Base-by-base conservation (phyloP, 2,888 invertebrate genomes). In the Tridacna crocea region DNA sequence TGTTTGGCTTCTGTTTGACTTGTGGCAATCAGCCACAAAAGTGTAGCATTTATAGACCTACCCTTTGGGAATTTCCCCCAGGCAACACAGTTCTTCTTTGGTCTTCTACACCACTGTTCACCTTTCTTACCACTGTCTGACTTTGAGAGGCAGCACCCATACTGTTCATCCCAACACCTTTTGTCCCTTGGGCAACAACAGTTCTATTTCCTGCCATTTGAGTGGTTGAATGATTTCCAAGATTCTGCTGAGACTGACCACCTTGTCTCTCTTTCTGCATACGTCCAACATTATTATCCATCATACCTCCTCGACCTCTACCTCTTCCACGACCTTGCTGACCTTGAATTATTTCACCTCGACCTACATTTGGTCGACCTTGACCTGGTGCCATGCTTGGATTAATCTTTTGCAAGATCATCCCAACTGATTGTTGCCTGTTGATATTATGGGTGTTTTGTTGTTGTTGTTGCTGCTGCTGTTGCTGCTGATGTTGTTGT, bases 131-230 rank as follows among this genome's bases (percentile, higher is more conserved):
- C 0, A 55, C 11, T n/a, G 47, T 46, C n/a, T 27, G 27, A 55
- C 47, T 36, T 22, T 79, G 75, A 19, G 76, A 72, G 12, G 80
- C 75, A n/a, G 75, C 80, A n/a, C 80, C 80, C 65, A 63, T 80
- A 26, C 36, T 55, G 51, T 72, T 76, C 72, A 76, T 72, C 11
- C 79, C 75, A 17, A 63, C 48, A 13, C 65, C 55, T 11, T 70
- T 60, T 46, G 70, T 26, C 17, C 58, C 46, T 24, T 77, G 66
- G 8, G 58, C 76, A 36, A 77, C 15, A 6, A 77, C 77, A 1
- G 70, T 61, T 60, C 77, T 77, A n/a, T 48, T 65, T 11, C 58
- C 68, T 46, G 68, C 13, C 22, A 15, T 11, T 22, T 26, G 22
- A n/a, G 2, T 55, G 19, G 19, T 55, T 19, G 55, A 19, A 19